Percentiles rank a stretch among this genome's conserved stretches.
Evolutionary conservation across 2,113 vertebrate species (phyloP).

Genomic region (Coreoperca whiteheadi): DNA sequence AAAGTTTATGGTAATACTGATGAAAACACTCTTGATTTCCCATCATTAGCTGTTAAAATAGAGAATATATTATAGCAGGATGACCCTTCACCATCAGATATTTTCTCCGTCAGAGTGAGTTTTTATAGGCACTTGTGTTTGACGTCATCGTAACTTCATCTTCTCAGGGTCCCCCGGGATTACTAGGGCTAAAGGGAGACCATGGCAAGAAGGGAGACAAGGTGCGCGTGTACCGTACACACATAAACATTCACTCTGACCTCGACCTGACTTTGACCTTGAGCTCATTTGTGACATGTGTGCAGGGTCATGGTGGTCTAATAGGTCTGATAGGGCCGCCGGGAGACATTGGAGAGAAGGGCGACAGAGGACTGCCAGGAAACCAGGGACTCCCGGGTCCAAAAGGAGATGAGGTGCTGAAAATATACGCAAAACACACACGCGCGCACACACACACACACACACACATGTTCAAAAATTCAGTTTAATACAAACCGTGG

Average conservation of each 20-base stretch:
- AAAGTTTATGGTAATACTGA: not conserved
- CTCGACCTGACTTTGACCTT: not conserved
- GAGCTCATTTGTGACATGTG: conserved; percentile 16
- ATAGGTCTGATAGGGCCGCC: conserved; percentile 97
- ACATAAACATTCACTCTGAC: not conserved
- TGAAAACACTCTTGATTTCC: not conserved
- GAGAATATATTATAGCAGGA: not conserved
- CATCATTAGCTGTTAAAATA: not conserved
- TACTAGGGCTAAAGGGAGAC: conserved; percentile 95
- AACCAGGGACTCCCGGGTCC: conserved; percentile 91
- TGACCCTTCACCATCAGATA: not conserved
- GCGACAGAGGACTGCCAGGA: conserved; percentile 94
- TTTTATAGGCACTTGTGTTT: not conserved
- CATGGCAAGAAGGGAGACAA: conserved; percentile 95
- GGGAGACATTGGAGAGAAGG: conserved; percentile 96
- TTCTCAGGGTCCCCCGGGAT: conserved; percentile 90
- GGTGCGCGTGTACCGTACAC: conserved; percentile 74
- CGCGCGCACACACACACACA: too few species aligned
- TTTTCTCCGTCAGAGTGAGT: not conserved
- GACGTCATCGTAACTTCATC: not conserved
- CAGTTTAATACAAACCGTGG: not conserved
- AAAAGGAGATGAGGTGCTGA: conserved; percentile 94
- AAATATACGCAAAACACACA: not conserved
- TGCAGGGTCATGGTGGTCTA: conserved; percentile 95
- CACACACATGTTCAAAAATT: too few species aligned